Base-by-base conservation (phyloP, 2,888 invertebrate species). In the Lycophotia porphyrea region DNA sequence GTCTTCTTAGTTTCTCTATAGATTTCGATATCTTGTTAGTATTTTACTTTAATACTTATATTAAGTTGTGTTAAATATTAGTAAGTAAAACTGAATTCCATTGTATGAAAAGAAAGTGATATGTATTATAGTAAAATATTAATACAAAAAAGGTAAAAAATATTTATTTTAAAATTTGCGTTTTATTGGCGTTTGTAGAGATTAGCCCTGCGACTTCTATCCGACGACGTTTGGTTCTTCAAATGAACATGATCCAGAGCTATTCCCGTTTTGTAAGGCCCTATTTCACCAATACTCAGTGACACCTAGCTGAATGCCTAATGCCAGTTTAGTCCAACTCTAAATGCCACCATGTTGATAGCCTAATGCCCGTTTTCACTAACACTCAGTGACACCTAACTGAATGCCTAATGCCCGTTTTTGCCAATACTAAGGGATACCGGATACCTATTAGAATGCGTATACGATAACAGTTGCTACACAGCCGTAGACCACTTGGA, bases 1-100 rank as follows among this genome's bases (percentile, higher is more conserved):
- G 93, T 93, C 93, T 92, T 91, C 83, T 88, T 90, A 90, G 88
- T 71, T 75, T 84, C 84, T 78, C 89, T 82, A 55, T 21, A 88
- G 76, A 73, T 86, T 75, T 82, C 55, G 47, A 78, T 69, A 39
- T 81, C 75, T 80, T 84, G 79, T 83, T 81, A 85, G 80, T 86
- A 84, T 88, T 84, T 87, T 84, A 84, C 81, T 78, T 79, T 80
- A 78, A 82, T 84, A 74, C 80, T 68, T 84, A 79, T 78, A 80
- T 47, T 87, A 83, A 86, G 82, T 84, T 84, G 85, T 84, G 74
- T 81, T 87, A 87, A 84, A 70, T 75, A 69, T 82, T 82, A 86
- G 83, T 76, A 82, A 80, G 66, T 84, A 78, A 84, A 84, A 80
- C 71, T 85, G 79, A 82, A 89, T 89, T 89, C 87, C 88, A 88